Percentiles rank a stretch among this genome's conserved stretches.
Conservation (phyloP, 2,797 vertebrate species). For the Danio jaintianensis region DNA sequence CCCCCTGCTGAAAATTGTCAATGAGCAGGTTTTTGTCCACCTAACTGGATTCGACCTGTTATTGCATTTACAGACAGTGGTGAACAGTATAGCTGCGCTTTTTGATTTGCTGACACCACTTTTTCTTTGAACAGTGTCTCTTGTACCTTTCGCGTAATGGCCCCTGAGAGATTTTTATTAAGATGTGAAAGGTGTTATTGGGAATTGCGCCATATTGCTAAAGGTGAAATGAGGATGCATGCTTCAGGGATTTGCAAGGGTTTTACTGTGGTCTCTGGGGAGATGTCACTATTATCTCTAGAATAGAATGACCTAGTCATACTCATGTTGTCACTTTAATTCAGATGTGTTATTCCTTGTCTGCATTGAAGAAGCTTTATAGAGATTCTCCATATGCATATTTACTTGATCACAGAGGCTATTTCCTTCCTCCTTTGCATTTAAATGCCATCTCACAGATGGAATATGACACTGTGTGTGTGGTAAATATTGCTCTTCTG, state of each 20-base stretch:
- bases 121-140: slow-evolving; percentile 69
- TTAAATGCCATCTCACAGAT: slow-evolving; percentile 24
- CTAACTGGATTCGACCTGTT: slow-evolving; percentile 89
- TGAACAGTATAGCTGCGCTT: slow-evolving; percentile 77
- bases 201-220: slow-evolving; percentile 42
- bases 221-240: slow-evolving; percentile 48
- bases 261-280: slow-evolving; percentile 6
- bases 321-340: not conserved
- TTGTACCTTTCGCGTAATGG: slow-evolving; percentile 48
- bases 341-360: not conserved
- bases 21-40: slow-evolving; percentile 81
- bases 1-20: slow-evolving; percentile 83
- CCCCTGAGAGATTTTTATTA: slow-evolving; percentile 56
- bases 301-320: slow-evolving; percentile 10
- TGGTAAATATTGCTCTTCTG: slow-evolving; percentile 8
- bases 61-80: slow-evolving; percentile 86
- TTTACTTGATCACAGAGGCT: not conserved
- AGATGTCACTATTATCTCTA: slow-evolving; percentile 4
- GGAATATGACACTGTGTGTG: slow-evolving; percentile 14
- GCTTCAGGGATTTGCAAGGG: slow-evolving; percentile 28
- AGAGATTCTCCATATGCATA: not conserved
- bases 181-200: slow-evolving; percentile 29
- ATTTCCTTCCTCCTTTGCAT: slow-evolving; percentile 29
- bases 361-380: slow-evolving; percentile 3
- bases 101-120: slow-evolving; percentile 78